Evolutionary conservation across 2,113 vertebrate species (phyloP).

Genomic region (Formicarius rufipectus): DNA sequence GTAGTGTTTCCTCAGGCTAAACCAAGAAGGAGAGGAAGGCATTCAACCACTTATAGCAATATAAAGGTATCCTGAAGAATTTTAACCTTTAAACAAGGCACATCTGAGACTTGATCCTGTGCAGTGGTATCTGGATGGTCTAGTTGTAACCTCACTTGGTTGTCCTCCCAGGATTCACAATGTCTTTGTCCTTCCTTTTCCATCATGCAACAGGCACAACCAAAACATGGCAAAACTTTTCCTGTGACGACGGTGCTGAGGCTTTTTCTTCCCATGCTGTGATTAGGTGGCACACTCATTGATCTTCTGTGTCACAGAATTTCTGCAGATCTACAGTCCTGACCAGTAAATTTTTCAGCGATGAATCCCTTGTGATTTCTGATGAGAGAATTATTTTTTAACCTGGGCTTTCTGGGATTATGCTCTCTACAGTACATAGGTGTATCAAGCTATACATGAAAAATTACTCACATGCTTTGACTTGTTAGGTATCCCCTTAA

Average conservation of each 20-base stretch:
- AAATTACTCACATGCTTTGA: background rate
- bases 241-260: background rate
- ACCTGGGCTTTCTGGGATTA: background rate
- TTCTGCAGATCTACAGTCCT: background rate
- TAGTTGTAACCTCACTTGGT: background rate
- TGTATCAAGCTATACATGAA: background rate
- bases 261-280: background rate
- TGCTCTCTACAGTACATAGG: background rate
- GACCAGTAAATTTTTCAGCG: background rate
- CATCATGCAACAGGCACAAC: background rate
- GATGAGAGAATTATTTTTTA: background rate
- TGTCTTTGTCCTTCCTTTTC: background rate
- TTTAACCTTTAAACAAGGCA: background rate
- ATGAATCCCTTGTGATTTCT: background rate
- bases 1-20: background rate
- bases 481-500: background rate
- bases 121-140: background rate
- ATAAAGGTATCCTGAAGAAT: background rate
- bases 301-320: background rate
- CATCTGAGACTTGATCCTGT: background rate
- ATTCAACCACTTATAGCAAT: background rate
- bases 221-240: background rate
- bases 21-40: background rate
- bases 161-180: background rate
- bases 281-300: background rate